These are phyloP conservation scores for Tiliqua scincoides DNA, from an alignment of 2,113 vertebrate genomes.

Conservation along the genomic window DNA sequence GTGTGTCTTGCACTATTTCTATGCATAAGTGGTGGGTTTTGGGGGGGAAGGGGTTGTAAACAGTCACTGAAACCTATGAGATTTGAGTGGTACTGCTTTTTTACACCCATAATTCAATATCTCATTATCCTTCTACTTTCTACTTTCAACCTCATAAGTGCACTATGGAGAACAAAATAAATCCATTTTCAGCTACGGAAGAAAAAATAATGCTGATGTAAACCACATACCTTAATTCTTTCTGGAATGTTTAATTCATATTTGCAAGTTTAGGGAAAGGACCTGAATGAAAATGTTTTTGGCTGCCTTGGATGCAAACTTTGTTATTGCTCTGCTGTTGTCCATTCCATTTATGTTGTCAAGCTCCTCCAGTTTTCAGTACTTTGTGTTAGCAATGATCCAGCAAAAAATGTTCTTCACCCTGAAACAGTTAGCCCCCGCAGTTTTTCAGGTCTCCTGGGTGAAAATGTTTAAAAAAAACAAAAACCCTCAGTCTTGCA, in stretches of 20 bases:
- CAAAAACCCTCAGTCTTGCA: not conserved
- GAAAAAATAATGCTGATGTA: not conserved
- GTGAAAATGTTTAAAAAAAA: constrained; percentile 40
- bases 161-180: not conserved
- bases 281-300: constrained; percentile 23
- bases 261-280: constrained; percentile 9
- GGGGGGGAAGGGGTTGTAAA: too few relatives aligned
- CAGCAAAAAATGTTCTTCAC: constrained; percentile 13
- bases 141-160: not conserved
- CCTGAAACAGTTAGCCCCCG: constrained; percentile 31
- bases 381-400: constrained; percentile 41
- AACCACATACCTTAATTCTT: not conserved
- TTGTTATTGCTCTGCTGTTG: constrained; percentile 14
- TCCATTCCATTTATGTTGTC: constrained; percentile 16
- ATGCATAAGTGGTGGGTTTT: not conserved
- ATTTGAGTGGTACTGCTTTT: too few relatives aligned
- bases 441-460: constrained; percentile 24
- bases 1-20: not conserved
- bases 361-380: constrained; percentile 26
- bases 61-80: too few relatives aligned
- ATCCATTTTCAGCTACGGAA: not conserved
- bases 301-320: constrained; percentile 13
- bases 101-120: not conserved
- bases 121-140: not conserved
- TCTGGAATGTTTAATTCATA: not conserved